Evolutionary conservation across 2,113 vertebrate genomes (phyloP), one percentile per base, ranked within the genome.

Genomic region (Pomatostomus ruficeps): DNA sequence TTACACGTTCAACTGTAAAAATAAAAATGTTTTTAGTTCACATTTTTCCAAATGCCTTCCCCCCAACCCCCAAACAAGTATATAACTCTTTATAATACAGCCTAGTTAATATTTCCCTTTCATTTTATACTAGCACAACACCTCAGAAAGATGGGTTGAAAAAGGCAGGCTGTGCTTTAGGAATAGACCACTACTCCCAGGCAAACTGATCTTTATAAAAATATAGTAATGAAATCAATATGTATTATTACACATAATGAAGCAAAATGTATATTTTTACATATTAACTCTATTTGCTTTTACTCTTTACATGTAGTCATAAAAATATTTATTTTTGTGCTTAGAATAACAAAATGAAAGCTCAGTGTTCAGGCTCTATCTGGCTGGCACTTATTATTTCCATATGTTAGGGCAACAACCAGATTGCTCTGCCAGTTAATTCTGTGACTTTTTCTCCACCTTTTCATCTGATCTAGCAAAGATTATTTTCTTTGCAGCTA

Each of bases 281-380:
- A 81, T 96, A 96, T 93, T 96, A 95, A 72, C 72, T 93, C 88
- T 95, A 95, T 96, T 97, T 96, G 94, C 76, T 97, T 97, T 97
- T 91, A 84, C 82, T 96, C 88, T 90, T 96, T 90, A 93, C 68
- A 81, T 95, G 66, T 81, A 95, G 91, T 88, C 90, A 84, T 89
- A 91, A 95, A 97, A 97, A 96, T 96, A 96, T 97, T 96, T 95
- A 88, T 96, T 97, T 95, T 97, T 93, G 89, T 93, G 82, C 93
- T 95, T 96, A 93, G 94, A 94, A 95, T 94, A 96, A 95, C 80
- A 93, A 95, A 95, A 96, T 72, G 89, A 96, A 95, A 95, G 61
- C 79, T 94, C 72, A 70, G 79, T 48, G 62, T 91, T 95, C 93
- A 95, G 78, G n/a, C 52, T 95, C 84, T 96, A 96, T 96, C 90